Conservation (phyloP, 1,140 invertebrate genomes). For the Pentalonia nigronervosa region DNA sequence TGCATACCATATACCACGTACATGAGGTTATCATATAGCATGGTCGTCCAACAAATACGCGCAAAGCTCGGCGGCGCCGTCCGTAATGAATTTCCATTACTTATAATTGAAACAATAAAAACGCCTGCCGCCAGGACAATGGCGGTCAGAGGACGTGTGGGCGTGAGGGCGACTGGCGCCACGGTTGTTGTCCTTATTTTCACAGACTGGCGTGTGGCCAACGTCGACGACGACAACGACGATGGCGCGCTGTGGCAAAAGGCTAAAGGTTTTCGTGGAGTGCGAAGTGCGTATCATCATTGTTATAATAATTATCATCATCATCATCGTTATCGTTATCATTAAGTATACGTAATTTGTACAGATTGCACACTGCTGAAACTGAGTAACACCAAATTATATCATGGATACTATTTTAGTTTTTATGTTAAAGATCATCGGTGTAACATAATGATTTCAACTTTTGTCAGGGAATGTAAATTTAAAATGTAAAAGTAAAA, state of each 20-base stretch:
- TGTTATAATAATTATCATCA: neutral
- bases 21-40: neutral
- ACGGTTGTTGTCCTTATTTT: conserved; percentile 32
- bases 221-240: conserved; percentile 10
- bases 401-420: no score
- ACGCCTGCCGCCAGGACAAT: neutral
- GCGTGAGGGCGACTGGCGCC: conserved; percentile 36
- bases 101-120: conserved; percentile 57
- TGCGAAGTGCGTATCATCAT: neutral
- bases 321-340: neutral
- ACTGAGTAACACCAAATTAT: no score
- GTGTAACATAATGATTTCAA: no score
- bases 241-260: neutral
- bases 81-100: conserved; percentile 57
- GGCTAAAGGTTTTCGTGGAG: neutral
- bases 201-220: conserved; percentile 44
- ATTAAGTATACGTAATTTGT: no score
- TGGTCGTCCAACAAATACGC: neutral
- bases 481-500: no score
- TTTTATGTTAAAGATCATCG: no score
- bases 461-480: no score
- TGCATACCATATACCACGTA: neutral
- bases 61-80: conserved; percentile 10
- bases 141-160: neutral
- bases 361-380: no score